These are phyloP conservation scores for Pardosa pseudoannulata DNA, from an alignment of 2,888 invertebrate genomes.

Conservation along the genomic window DNA sequence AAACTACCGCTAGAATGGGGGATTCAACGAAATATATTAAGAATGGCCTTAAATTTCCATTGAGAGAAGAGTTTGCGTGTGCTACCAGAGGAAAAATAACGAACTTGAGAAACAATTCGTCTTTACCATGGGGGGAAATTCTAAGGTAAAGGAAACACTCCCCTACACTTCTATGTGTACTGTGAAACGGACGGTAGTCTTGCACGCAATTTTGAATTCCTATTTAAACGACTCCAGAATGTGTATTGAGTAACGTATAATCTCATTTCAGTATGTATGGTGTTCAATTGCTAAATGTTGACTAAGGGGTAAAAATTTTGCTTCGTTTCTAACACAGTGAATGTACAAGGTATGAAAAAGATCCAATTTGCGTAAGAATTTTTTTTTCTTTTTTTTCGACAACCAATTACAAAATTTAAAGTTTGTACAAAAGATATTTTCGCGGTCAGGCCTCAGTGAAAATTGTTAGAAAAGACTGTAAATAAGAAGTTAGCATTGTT, in stretches of 20 bases:
- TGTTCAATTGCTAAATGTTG: conserved; percentile 13
- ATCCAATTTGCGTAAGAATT: no score
- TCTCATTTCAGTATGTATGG: conserved; percentile 7
- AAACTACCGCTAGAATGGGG: no score
- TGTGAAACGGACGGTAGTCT: neutral
- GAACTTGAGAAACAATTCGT: conserved; percentile 25
- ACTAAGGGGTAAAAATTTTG: conserved; percentile 18
- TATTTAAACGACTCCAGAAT: conserved; percentile 1
- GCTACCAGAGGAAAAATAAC: neutral
- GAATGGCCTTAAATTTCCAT: conserved; percentile 2
- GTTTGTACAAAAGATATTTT: no score
- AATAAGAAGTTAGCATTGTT: no score
- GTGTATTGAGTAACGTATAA: conserved; percentile 28
- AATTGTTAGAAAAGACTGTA: no score
- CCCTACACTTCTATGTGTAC: neutral
- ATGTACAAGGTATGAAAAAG: no score
- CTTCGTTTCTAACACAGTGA: neutral
- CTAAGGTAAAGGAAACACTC: neutral
- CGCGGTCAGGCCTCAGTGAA: no score
- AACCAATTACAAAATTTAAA: no score
- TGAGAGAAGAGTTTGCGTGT: conserved; percentile 27
- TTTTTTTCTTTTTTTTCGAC: no score
- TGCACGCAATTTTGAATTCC: neutral
- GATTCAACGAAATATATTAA: neutral
- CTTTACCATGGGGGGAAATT: neutral